Base-by-base conservation (phyloP, 2,113 vertebrate species). In the Bubo scandiacus region DNA sequence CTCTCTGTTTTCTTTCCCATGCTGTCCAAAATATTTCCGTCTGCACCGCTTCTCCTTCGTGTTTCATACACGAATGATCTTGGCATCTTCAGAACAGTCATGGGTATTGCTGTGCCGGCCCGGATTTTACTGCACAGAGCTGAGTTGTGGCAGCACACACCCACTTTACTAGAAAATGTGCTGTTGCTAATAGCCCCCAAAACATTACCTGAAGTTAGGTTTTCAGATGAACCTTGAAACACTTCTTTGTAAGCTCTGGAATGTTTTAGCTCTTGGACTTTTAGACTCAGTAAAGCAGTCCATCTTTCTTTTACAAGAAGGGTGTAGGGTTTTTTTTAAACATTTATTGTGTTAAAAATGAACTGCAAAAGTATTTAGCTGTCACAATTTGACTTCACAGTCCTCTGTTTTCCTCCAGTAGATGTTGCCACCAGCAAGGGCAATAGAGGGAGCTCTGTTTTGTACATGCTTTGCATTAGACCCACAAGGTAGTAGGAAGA, bases 371-470 rank as follows among this genome's bases (percentile, higher is more conserved):
- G 18, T 43, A 10, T 77, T 74, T 59, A 57, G 22, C 58, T 83
- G 54, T 62, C 49, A 29, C 22, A 27, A 2, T 88, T 55, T 62
- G 49, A 49, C 38, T 82, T 29, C 9, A 61, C 54, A 42, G n/a
- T 34, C 92, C 45, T 70, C 55, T 65, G 19, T 36, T 90, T 86
- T 62, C 54, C 58, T 92, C 58, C 71, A 19, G 25, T 3, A 42
- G 74, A 19, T 80, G 74, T 72, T 96, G 92, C 92, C 87, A 85
- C 55, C 79, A 65, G 54, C 62, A 82, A 90, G 85, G 73, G 62
- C 66, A 80, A 63, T 30, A 59, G 78, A 79, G 62, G 85, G 74
- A 90, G 58, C 74, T 86, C 57, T 47, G 54, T 29, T 96, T 85
- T 77, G 62, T 80, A 51, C 54, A 65, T 73, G 71, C 16, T 73